Percentiles rank a stretch among this genome's conserved stretches.
phyloP scores from a whole-genome alignment of 2,888 invertebrate species.

The Tachystola acroxantha region DNA sequence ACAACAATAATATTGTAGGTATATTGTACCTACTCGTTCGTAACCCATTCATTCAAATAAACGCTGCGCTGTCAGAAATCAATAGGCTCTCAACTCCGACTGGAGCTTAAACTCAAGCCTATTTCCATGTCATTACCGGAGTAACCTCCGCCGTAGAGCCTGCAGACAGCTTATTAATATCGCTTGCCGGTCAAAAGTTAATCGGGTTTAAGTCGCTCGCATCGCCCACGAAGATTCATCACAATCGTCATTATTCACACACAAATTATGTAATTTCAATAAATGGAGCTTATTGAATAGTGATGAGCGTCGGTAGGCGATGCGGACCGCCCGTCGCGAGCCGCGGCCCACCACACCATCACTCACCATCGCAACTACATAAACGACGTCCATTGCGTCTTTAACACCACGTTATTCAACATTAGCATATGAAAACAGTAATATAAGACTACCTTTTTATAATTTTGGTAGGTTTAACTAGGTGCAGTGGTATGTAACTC shows the following conservation, averaged over 20 bases:
- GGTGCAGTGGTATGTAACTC: slow-evolving; percentile 26
- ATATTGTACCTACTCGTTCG: not conserved
- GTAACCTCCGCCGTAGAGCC: slow-evolving; percentile 27
- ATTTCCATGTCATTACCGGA: slow-evolving; percentile 66
- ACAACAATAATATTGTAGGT: not conserved
- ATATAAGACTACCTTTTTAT: slow-evolving; percentile 21
- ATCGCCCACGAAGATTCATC: slow-evolving; percentile 78
- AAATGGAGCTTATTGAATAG: slow-evolving; percentile 78
- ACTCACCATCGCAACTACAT: slow-evolving; percentile 21
- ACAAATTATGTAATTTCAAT: slow-evolving; percentile 79
- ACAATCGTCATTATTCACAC: slow-evolving; percentile 78
- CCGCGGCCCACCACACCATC: slow-evolving; percentile 23
- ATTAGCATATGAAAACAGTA: slow-evolving; percentile 14
- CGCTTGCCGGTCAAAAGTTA: slow-evolving; percentile 72
- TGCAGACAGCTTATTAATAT: slow-evolving; percentile 71
- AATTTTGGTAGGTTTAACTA: slow-evolving; percentile 7
- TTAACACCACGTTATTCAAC: slow-evolving; percentile 4
- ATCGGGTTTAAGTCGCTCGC: slow-evolving; percentile 74
- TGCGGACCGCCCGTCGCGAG: slow-evolving; percentile 56
- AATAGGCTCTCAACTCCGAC: slow-evolving; percentile 30
- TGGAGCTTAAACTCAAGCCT: slow-evolving; percentile 28
- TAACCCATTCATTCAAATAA: slow-evolving; percentile 42
- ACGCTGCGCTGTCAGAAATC: slow-evolving; percentile 38
- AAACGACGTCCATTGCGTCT: slow-evolving; percentile 22
- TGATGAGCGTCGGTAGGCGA: slow-evolving; percentile 74